Conservation (phyloP, 37 sponge, comb jelly and placozoan species). For the Ephydatia muelleri region DNA sequence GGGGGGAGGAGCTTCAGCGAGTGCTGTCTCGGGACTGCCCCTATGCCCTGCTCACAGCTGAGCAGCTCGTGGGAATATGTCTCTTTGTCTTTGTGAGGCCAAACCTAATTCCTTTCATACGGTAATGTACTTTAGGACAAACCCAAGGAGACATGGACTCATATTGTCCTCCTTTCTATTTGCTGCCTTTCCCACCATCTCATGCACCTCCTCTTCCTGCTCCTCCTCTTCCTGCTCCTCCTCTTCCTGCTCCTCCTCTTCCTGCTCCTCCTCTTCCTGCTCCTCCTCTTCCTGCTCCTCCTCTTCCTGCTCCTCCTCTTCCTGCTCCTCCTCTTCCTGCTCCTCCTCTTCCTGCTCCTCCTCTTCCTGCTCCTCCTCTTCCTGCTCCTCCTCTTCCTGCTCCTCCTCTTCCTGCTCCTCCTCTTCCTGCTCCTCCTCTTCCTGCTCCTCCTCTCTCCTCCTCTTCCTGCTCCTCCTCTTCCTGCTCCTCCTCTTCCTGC, state of each 20-base stretch:
- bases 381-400: neutral
- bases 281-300: no score
- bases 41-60: slow-evolving; percentile 89
- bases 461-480: neutral
- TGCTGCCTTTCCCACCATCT: neutral
- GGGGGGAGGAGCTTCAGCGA: slow-evolving; percentile 88
- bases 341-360: neutral
- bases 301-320: neutral
- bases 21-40: slow-evolving; percentile 74
- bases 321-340: no score
- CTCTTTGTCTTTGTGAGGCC: slow-evolving; percentile 92
- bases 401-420: neutral
- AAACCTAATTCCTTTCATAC: slow-evolving; percentile 78
- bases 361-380: neutral
- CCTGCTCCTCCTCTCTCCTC: neutral
- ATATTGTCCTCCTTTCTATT: no score
- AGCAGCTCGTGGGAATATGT: slow-evolving; percentile 97
- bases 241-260: no score
- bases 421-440: neutral
- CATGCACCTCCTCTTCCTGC: neutral
- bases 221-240: no score
- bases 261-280: no score
- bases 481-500: neutral
- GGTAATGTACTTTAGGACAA: slow-evolving; percentile 50
- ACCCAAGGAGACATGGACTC: neutral